Evolutionary conservation across 2,888 invertebrate genomes (phyloP), one percentile per base, ranked within the genome.

Genomic region (Tryphoninae sp.): DNA sequence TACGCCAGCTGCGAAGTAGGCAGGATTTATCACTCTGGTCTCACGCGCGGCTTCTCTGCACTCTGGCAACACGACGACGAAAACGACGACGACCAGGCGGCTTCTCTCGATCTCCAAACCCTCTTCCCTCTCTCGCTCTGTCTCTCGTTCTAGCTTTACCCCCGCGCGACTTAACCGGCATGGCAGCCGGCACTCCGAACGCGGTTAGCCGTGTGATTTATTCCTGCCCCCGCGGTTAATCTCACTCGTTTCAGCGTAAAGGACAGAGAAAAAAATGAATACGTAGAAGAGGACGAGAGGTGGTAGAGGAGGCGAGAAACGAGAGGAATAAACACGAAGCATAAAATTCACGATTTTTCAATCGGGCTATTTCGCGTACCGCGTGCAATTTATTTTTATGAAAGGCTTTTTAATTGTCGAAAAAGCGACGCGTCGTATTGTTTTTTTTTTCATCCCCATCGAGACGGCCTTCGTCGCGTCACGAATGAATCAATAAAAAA

Each of bases 1-100:
- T 82, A 82, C 76, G 82, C 82, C 82, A 82, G 82, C 82, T 82
- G 82, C 82, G 82, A 80, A 82, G 82, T 82, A 82, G 82, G 82
- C 77, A 82, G 82, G 82, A 82, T 82, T 82, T 82, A 82, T 82
- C 82, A 82, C 82, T 79, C 68, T 73, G 80, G 82, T 80, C 77
- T 80, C 69, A 73, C 77, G 73, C 80, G 76, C 80, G 69, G 73
- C 64, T 71, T 77, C 82, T 79, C 61, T 69, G 23, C 69, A 45
- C 51, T 71, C 69, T 80, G 73, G 79, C 73, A 80, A 69, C 53
- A 77, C 73, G 82, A 78, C 69, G 68, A 74, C 79, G 61, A 49
- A 72, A 65, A 80, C 73, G 59, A 78, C 80, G 76, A 72, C 80
- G 71, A 80, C 75, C 49, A 73, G 62, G 73, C 76, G 68, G 82